Evolutionary conservation across 2,113 vertebrate species (phyloP).

Genomic region (Willisornis vidua): DNA sequence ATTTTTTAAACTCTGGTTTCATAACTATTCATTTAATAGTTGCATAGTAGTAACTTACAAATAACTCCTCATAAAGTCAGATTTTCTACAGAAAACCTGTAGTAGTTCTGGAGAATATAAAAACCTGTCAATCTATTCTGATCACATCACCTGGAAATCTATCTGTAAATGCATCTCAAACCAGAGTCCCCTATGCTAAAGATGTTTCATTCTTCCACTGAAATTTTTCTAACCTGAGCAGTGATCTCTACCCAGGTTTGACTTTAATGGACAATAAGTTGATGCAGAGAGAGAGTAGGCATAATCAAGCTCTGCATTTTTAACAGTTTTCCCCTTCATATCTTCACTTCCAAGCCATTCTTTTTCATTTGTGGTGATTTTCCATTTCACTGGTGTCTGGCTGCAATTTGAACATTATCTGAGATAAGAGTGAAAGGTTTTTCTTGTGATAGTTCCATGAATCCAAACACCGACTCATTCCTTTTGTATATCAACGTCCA

Average conservation of each 20-base stretch:
- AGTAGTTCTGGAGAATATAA: neutral
- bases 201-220: neutral
- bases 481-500: conserved; percentile 54
- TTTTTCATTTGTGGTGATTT: neutral
- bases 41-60: neutral
- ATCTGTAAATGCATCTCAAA: neutral
- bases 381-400: conserved; percentile 30
- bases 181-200: neutral
- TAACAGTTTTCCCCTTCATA: neutral
- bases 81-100: neutral
- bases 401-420: conserved; percentile 55
- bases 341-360: conserved; percentile 12
- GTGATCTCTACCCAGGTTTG: neutral
- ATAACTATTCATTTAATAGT: neutral
- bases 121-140: neutral
- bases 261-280: neutral
- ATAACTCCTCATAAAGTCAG: neutral
- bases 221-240: neutral
- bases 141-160: neutral
- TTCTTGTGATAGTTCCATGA: conserved; percentile 54
- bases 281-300: neutral
- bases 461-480: conserved; percentile 52
- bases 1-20: neutral
- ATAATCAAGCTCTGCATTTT: conserved; percentile 20
- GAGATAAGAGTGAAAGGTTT: conserved; percentile 59